phyloP scores from a whole-genome alignment of 2,797 vertebrate genomes.

The Enteromius anoplus region DNA sequence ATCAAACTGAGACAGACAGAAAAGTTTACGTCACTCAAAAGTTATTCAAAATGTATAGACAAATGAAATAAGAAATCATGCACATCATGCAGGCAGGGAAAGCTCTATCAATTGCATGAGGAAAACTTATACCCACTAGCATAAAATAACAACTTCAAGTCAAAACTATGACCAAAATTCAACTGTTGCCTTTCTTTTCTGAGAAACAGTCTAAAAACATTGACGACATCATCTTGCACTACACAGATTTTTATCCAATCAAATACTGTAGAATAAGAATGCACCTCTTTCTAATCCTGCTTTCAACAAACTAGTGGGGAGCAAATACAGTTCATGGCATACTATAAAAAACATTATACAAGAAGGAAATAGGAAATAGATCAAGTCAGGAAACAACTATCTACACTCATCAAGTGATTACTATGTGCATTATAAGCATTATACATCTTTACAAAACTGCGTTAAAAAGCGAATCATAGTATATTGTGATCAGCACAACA shows the following conservation, averaged over 20 bases:
- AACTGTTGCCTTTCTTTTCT: neutral
- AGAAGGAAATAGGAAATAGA: neutral
- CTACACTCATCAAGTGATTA: neutral
- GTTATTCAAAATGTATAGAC: neutral
- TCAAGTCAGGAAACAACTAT: neutral
- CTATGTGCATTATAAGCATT: neutral
- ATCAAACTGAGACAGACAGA: neutral
- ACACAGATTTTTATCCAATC: neutral
- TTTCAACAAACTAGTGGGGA: neutral
- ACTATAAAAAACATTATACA: neutral
- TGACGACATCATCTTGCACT: neutral
- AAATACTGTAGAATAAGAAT: neutral
- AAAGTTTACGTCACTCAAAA: neutral
- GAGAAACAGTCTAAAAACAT: neutral
- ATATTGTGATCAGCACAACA: neutral
- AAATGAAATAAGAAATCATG: neutral
- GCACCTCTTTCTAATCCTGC: neutral
- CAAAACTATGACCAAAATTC: neutral
- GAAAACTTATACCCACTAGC: neutral
- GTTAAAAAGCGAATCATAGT: neutral
- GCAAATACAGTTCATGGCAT: neutral
- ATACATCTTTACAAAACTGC: neutral
- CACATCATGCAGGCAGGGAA: neutral
- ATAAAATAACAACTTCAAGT: too few species aligned
- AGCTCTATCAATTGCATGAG: neutral